A percentile compares a stretch with the other conserved stretches of the same genome.
These are phyloP conservation scores for Calliphora vomitoria DNA, from an alignment of 2,888 invertebrate genomes.

Conservation along the genomic window DNA sequence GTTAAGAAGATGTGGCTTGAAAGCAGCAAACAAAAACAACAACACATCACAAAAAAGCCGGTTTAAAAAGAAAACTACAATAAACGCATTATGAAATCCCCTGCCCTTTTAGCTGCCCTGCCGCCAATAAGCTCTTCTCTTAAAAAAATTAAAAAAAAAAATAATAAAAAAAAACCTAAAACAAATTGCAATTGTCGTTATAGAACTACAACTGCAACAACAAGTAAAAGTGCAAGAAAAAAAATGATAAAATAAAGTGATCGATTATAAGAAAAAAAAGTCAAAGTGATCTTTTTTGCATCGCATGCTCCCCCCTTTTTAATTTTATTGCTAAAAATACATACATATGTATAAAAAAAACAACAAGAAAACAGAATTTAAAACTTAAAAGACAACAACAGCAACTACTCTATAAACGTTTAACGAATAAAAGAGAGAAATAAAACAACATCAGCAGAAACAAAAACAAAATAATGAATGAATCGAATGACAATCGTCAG, in stretches of 20 bases:
- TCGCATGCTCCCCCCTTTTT: constrained; percentile 45
- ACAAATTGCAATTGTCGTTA: constrained; percentile 66
- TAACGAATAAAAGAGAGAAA: constrained; percentile 58
- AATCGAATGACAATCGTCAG: constrained; percentile 73
- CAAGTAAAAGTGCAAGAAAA: neutral
- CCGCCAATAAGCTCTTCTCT: neutral
- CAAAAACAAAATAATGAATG: constrained; percentile 72
- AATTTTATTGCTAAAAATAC: constrained; percentile 63
- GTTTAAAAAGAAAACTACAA: constrained; percentile 62
- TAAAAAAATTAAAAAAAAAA: constrained; percentile 17
- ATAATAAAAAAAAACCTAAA: constrained; percentile 29
- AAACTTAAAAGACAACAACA: constrained; percentile 55
- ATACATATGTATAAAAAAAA: neutral
- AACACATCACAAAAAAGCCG: constrained; percentile 55
- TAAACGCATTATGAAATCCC: constrained; percentile 45
- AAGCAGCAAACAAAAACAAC: constrained; percentile 35
- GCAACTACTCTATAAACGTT: constrained; percentile 48
- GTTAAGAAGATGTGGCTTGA: constrained; percentile 60
- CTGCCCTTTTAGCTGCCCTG: neutral
- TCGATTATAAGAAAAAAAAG: constrained; percentile 68
- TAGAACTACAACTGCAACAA: constrained; percentile 37
- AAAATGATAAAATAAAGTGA: constrained; percentile 65
- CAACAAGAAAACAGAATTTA: constrained; percentile 32
- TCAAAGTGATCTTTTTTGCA: constrained; percentile 59
- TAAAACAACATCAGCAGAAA: constrained; percentile 40